Conservation (phyloP, 2,113 vertebrate genomes). For the Daphoenositta chrysoptera region DNA sequence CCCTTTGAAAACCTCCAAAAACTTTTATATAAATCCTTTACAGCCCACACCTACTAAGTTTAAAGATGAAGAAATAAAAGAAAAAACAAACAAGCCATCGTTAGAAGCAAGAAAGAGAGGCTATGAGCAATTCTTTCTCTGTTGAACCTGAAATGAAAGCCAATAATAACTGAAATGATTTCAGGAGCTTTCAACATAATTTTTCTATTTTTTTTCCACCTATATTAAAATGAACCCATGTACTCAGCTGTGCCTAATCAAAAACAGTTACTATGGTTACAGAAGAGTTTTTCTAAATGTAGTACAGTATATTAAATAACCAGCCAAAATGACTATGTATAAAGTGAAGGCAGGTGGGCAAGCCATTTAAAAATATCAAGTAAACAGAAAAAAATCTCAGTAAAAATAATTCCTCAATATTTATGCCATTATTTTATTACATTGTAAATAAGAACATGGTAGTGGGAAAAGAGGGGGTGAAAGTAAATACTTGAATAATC, state of each 20-base stretch:
- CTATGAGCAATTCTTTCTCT: neutral
- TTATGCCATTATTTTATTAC: neutral
- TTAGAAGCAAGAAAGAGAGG: neutral
- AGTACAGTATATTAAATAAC: conserved; percentile 60
- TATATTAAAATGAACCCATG: conserved; percentile 38
- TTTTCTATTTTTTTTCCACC: neutral
- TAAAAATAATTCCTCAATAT: neutral
- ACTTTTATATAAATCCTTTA: neutral
- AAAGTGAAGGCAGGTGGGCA: conserved; percentile 34
- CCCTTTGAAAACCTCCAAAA: neutral
- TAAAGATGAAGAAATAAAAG: neutral
- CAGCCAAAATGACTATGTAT: conserved; percentile 37
- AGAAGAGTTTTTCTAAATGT: conserved; percentile 32
- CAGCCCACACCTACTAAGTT: neutral
- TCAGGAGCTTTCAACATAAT: conserved; percentile 1
- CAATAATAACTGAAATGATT: conserved; percentile 6
- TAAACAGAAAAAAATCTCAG: conserved; percentile 1
- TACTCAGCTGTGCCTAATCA: conserved; percentile 30
- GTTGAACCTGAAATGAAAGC: conserved; percentile 34
- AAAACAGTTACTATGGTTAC: conserved; percentile 66
- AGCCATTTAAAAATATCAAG: conserved; percentile 44
- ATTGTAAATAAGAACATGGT: neutral
- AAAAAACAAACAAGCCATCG: neutral
- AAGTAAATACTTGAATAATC: neutral
- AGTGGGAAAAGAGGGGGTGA: neutral